Percentiles rank a stretch among this genome's conserved stretches.
Conservation (phyloP, 2,113 vertebrate species). For the Platysteira castanea region DNA sequence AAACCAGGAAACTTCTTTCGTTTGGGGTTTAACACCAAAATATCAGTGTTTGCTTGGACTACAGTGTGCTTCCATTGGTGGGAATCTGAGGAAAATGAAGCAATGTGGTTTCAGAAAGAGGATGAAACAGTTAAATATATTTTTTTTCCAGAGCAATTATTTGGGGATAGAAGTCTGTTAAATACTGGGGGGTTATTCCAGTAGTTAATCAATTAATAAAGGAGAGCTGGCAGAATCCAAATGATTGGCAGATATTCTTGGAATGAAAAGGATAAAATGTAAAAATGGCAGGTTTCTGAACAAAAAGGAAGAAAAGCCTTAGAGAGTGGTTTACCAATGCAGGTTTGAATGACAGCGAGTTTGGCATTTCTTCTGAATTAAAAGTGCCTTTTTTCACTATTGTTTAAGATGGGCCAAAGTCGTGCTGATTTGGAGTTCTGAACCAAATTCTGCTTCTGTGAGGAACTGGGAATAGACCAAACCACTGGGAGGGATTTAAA, state of each 20-base stretch:
- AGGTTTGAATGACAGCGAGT: slow-evolving; percentile 19
- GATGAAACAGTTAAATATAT: neutral
- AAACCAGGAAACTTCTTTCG: neutral
- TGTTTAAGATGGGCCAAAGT: slow-evolving; percentile 7
- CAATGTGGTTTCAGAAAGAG: neutral
- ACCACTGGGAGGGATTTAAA: neutral
- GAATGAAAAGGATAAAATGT: slow-evolving; percentile 50
- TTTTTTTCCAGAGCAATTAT: slow-evolving; percentile 61
- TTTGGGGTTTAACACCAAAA: slow-evolving; percentile 4
- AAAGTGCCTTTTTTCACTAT: neutral
- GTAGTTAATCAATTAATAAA: slow-evolving; percentile 76
- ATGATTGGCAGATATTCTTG: slow-evolving; percentile 74
- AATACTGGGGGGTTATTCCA: slow-evolving; percentile 66
- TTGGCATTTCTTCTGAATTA: slow-evolving; percentile 18
- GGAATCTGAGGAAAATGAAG: neutral
- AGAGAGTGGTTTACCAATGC: neutral
- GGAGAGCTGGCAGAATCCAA: slow-evolving; percentile 67
- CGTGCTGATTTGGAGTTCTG: neutral
- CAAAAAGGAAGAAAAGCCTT: neutral
- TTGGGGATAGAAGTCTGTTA: slow-evolving; percentile 59
- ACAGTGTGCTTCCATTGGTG: neutral
- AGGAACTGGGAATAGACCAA: neutral
- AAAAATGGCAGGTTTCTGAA: slow-evolving; percentile 42
- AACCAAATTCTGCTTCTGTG: neutral
- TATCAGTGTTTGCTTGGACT: neutral